phyloP scores from a whole-genome alignment of 2,797 vertebrate species.

The Glyptemys insculpta region DNA sequence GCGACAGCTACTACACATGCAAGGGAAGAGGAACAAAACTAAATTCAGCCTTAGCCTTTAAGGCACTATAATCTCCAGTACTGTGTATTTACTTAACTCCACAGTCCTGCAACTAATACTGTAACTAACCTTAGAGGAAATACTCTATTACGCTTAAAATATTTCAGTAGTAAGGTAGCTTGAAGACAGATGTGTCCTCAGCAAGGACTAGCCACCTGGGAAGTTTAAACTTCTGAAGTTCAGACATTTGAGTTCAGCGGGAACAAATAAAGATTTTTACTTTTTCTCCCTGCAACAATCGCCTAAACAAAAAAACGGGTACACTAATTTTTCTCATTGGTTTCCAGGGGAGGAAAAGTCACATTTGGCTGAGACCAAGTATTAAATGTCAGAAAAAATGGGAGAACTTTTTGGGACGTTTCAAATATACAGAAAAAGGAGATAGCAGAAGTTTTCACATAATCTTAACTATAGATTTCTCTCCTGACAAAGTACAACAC shows the following conservation, averaged over 20 bases:
- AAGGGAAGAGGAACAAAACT: neutral
- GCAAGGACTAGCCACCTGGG: rapidly evolving
- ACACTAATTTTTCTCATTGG: no score
- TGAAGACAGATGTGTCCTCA: neutral
- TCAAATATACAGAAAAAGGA: neutral
- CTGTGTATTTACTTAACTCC: neutral
- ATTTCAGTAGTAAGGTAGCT: neutral
- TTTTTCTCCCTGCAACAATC: neutral
- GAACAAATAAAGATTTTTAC: neutral
- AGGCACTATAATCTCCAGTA: neutral
- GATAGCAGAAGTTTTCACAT: neutral
- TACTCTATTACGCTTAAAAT: rapidly evolving
- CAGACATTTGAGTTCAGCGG: neutral
- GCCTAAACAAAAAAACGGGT: neutral
- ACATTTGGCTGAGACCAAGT: neutral
- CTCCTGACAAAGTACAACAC: neutral
- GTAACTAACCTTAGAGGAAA: no score
- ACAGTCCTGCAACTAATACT: neutral
- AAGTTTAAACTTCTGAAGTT: no score
- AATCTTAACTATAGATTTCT: neutral
- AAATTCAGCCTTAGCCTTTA: neutral
- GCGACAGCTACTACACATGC: neutral
- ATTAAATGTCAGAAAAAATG: neutral
- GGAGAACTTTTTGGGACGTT: neutral
- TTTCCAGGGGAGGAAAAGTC: no score